Evolutionary conservation across 2,888 invertebrate species (phyloP).

Genomic region (Malthinus flaveolus): DNA sequence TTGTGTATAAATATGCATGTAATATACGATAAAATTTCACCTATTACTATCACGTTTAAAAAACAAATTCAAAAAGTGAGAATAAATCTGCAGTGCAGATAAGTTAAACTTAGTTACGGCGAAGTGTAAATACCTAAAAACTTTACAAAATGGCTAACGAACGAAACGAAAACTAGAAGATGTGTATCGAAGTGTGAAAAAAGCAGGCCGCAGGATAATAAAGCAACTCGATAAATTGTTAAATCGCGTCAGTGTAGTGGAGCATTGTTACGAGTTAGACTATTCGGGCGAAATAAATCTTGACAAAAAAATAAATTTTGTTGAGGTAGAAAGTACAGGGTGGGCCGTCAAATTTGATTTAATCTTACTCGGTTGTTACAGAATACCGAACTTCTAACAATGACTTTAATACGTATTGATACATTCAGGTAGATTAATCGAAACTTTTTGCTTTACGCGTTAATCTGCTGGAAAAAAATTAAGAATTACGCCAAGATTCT

Average conservation of each 20-base stretch:
- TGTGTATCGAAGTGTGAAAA: slow-evolving; percentile 26
- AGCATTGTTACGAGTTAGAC: slow-evolving; percentile 7
- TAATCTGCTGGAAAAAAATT: no score
- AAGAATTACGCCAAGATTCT: no score
- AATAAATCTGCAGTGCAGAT: neutral
- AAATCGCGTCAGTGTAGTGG: slow-evolving; percentile 12
- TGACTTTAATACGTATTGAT: no score
- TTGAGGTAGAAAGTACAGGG: neutral
- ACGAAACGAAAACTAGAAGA: slow-evolving; percentile 21
- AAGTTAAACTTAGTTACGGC: slow-evolving; percentile 3
- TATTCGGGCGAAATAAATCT: slow-evolving; percentile 3
- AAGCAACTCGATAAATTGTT: slow-evolving; percentile 25
- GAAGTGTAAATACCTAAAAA: slow-evolving; percentile 21
- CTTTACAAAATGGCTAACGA: slow-evolving; percentile 23
- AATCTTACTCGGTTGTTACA: no score
- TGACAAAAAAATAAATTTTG: slow-evolving; percentile 5
- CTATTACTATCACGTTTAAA: neutral
- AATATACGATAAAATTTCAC: no score
- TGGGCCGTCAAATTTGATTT: no score
- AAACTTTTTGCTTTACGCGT: no score
- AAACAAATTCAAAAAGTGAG: slow-evolving; percentile 5
- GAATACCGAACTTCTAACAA: no score
- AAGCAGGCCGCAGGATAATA: slow-evolving; percentile 26
- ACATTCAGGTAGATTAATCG: no score
- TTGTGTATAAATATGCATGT: no score